Conservation (phyloP, 2,888 invertebrate genomes). For the Morinoia aosen region DNA sequence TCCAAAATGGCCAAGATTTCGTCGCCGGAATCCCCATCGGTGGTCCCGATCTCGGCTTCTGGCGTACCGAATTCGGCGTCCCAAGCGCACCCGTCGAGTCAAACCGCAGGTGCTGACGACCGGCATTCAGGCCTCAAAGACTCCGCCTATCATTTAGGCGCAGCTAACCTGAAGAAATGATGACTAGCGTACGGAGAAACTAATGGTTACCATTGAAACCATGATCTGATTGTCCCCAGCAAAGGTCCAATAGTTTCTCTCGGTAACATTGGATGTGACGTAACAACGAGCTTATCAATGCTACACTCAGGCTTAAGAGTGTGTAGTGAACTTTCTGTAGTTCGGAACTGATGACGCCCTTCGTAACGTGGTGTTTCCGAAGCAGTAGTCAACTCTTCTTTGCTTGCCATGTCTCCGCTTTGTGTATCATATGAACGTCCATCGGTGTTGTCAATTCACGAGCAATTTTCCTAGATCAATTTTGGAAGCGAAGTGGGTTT, state of each 20-base stretch:
- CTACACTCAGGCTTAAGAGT: neutral
- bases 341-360: neutral
- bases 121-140: slow-evolving; percentile 6
- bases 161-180: slow-evolving; percentile 44
- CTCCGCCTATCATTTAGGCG: neutral
- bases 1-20: slow-evolving; percentile 2
- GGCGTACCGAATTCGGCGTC: neutral
- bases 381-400: neutral
- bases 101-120: neutral
- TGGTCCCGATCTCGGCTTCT: neutral
- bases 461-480: neutral
- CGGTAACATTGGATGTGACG: neutral
- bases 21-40: slow-evolving; percentile 6
- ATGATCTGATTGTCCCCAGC: neutral
- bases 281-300: slow-evolving; percentile 26
- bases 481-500: neutral
- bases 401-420: slow-evolving; percentile 8
- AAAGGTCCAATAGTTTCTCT: slow-evolving; percentile 33
- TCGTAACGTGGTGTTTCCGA: neutral
- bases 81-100: neutral
- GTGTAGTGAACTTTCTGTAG: neutral
- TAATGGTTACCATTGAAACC: slow-evolving; percentile 33
- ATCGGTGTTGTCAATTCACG: slow-evolving; percentile 15
- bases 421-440: slow-evolving; percentile 33
- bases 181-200: slow-evolving; percentile 41